Conservation (phyloP, 1,140 invertebrate genomes). For the Daktulosphaira vitifoliae region DNA sequence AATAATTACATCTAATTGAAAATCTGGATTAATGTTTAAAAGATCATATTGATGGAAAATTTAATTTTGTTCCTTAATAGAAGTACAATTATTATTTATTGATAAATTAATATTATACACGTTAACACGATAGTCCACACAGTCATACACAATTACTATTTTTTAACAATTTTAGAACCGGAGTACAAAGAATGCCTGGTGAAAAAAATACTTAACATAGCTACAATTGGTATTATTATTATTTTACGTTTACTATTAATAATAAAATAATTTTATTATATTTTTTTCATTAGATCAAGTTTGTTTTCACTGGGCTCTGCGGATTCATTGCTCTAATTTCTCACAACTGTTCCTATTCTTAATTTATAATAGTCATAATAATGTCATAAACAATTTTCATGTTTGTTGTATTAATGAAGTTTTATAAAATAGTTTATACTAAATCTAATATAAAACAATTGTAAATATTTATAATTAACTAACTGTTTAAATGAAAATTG, state of each 20-base stretch:
- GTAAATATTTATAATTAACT: too few species aligned
- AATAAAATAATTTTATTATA: too few species aligned
- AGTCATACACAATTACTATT: constrained; percentile 86
- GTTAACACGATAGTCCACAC: constrained; percentile 83
- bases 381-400: constrained; percentile 64
- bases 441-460: too few species aligned
- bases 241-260: too few species aligned
- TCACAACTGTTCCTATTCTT: constrained; percentile 64
- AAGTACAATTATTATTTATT: too few species aligned
- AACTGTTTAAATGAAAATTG: too few species aligned
- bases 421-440: constrained; percentile 76
- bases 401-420: constrained; percentile 72
- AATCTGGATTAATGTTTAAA: too few species aligned
- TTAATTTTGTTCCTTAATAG: too few species aligned
- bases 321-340: constrained; percentile 55
- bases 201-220: constrained; percentile 84
- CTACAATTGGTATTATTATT: constrained; percentile 82
- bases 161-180: constrained; percentile 77
- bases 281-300: constrained; percentile 55
- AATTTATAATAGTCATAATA: constrained; percentile 50
- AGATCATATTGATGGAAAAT: too few species aligned
- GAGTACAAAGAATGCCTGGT: constrained; percentile 79
- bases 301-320: constrained; percentile 59
- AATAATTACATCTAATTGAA: too few species aligned
- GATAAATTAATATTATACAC: too few species aligned